Percentiles rank a stretch among this genome's conserved stretches.
These are phyloP conservation scores for Austrofundulus limnaeus DNA, from an alignment of 2,113 vertebrate genomes.

Conservation along the genomic window DNA sequence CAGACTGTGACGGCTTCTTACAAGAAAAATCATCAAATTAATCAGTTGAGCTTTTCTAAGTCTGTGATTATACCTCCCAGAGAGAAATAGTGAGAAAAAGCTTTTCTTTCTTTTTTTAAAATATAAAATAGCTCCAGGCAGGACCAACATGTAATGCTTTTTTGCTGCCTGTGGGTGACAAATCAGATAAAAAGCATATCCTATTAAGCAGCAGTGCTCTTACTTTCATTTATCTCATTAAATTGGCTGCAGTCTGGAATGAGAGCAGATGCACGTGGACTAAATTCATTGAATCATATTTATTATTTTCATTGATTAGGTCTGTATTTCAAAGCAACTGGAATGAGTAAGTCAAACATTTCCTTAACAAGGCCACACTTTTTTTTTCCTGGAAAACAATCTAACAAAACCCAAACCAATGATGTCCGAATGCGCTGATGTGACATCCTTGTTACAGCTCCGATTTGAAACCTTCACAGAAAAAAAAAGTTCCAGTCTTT, in stretches of 20 bases:
- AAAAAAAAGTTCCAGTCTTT: conserved; percentile 38
- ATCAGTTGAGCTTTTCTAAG: conserved; percentile 33
- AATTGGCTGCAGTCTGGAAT: conserved; percentile 47
- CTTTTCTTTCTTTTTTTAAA: conserved; percentile 1
- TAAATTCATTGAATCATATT: conserved; percentile 52
- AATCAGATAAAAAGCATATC: conserved; percentile 41
- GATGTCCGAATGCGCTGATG: conserved; percentile 26
- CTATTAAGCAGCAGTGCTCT: conserved; percentile 27
- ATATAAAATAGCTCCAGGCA: conserved; percentile 17
- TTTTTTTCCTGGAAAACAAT: conserved; percentile 35
- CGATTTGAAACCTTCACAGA: conserved; percentile 26
- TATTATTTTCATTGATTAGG: conserved; percentile 63
- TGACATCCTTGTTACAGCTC: conserved; percentile 26
- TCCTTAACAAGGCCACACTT: conserved; percentile 40
- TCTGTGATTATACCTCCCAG: conserved; percentile 10
- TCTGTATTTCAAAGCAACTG: conserved; percentile 42
- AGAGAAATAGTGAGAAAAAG: conserved; percentile 12
- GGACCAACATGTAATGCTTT: conserved; percentile 28
- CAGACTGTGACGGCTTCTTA: neutral
- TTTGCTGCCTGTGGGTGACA: conserved; percentile 45
- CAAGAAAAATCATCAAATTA: neutral
- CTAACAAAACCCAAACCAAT: conserved; percentile 39
- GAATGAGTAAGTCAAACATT: conserved; percentile 14
- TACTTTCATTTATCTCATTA: conserved; percentile 52
- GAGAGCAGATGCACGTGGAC: conserved; percentile 40